Percentiles rank a stretch among this genome's conserved stretches.
phyloP scores from a whole-genome alignment of 2,797 vertebrate genomes.

The Gallinago stenura region DNA sequence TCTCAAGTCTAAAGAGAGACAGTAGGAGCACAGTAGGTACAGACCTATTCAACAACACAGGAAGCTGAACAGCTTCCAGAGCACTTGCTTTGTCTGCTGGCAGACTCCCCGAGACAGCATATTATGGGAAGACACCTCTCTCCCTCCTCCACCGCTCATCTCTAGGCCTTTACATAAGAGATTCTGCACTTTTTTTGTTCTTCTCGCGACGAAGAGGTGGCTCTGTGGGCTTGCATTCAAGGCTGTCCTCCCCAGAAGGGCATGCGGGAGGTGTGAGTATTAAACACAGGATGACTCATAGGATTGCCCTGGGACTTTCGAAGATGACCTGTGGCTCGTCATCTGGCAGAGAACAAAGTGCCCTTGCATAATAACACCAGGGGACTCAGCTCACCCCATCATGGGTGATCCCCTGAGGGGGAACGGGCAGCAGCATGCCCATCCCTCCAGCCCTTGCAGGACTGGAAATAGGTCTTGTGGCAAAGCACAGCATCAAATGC shows the following conservation, averaged over 20 bases:
- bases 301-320: neutral
- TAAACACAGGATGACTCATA: neutral
- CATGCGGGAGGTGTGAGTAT: neutral
- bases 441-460: neutral
- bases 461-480: neutral
- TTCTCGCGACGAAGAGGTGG: neutral
- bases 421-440: fast-evolving
- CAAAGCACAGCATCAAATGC: neutral
- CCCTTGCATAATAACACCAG: neutral
- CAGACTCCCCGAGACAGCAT: neutral
- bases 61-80: constrained; percentile 47
- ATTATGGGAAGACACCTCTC: constrained; percentile 19
- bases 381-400: fast-evolving
- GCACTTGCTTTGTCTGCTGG: constrained; percentile 42
- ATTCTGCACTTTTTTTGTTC: neutral
- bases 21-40: constrained; percentile 8
- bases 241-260: neutral
- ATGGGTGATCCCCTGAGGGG: fast-evolving
- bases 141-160: neutral
- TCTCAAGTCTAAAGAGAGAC: constrained; percentile 19
- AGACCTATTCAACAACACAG: neutral
- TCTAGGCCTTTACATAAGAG: neutral
- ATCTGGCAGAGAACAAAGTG: neutral
- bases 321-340: neutral
- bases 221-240: fast-evolving